Evolutionary conservation across 2,113 vertebrate species (phyloP), one percentile per base, ranked within the genome.

Genomic region (Ramphastos sulfuratus): DNA sequence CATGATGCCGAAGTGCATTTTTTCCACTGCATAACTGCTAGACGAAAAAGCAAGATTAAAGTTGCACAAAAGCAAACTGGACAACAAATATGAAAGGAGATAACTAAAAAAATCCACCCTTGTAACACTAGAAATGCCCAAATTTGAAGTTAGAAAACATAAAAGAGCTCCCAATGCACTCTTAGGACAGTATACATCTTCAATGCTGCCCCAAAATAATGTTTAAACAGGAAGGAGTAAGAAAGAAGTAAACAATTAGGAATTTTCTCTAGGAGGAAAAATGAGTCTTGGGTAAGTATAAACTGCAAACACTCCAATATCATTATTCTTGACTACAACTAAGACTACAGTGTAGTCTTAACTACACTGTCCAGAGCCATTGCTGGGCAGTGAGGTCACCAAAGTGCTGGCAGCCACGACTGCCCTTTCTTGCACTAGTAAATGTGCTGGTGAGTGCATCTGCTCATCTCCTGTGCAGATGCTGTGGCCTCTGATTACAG

Each of bases 21-120:
- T 92, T 94, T 91, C 79, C 69, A 82, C 56, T 64, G 28, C 66
- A 25, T 13, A 86, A 82, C 58, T 93, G 67, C 59, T 79, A 85
- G 60, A 82, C 9, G 18, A 89, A 89, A 91, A 70, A 50, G 37
- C 71, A 85, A 50, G 12, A 77, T 17, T 74, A 60, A 91, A 91
- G 54, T 85, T 89, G 70, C 20, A 46, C n/a, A 63, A 69, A 31
- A 46, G 46, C 52, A 58, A 58, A 44, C 15, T 56, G 25, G 28
- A 65, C 56, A 55, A 65, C 70, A 27, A 73, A 21, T 25, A 28
- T 31, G n/a, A 39, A 56, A 82, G 55, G 23, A 50, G 2, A 65
- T 1, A 70, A 46, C 17, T 48, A 55, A 27, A 79, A 12, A 89
- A 76, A 77, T 56, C 63, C 8, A 25, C 12, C 59, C 24, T 20